These are phyloP conservation scores for Drosophila eugracilis DNA, from an alignment of 1,140 invertebrate species.

Conservation along the genomic window DNA sequence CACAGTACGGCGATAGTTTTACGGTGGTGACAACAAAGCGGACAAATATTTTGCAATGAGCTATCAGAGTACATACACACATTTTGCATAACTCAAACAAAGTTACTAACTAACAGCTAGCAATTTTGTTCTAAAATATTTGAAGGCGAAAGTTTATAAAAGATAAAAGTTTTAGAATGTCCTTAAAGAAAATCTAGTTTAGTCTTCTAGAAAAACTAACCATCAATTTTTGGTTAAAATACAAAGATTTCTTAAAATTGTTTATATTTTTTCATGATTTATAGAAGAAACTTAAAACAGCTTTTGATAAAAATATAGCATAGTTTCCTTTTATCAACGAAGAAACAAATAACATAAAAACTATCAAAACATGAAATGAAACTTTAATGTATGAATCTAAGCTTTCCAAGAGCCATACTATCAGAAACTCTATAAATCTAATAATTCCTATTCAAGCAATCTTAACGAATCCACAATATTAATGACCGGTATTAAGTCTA, in stretches of 20 bases:
- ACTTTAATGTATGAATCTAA: too few relatives aligned
- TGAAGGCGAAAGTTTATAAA: not conserved
- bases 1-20: not conserved
- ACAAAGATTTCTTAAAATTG: too few relatives aligned
- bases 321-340: too few relatives aligned
- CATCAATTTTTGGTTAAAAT: too few relatives aligned
- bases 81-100: slow-evolving; percentile 13
- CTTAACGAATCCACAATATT: not conserved
- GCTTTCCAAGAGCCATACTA: too few relatives aligned
- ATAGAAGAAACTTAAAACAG: too few relatives aligned
- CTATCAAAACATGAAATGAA: too few relatives aligned
- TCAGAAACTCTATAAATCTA: too few relatives aligned
- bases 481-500: not conserved
- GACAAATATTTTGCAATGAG: not conserved
- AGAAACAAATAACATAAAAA: too few relatives aligned
- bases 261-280: too few relatives aligned
- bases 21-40: slow-evolving; percentile 2
- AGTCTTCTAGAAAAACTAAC: too few relatives aligned
- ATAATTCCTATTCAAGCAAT: not conserved
- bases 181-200: not conserved
- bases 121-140: slow-evolving; percentile 2
- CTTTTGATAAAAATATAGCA: too few relatives aligned
- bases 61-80: not conserved
- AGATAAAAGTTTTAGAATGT: not conserved
- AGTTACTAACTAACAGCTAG: not conserved